phyloP scores from a whole-genome alignment of 2,113 vertebrate genomes.

The Rhodinocichla rosea region DNA sequence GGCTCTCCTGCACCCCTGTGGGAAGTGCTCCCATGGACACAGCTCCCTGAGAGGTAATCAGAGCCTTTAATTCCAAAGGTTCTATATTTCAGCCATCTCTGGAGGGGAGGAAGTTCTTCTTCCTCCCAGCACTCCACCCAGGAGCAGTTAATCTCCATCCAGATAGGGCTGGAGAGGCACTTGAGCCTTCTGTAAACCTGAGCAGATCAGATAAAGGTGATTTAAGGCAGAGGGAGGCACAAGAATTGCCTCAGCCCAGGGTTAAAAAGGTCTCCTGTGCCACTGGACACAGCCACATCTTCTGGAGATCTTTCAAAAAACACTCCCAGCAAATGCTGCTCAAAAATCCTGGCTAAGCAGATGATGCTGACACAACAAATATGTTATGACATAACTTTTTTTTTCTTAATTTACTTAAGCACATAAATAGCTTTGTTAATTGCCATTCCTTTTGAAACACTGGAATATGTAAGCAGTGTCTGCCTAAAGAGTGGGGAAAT shows the following conservation, averaged over 20 bases:
- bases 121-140: background rate
- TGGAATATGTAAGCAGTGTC: background rate
- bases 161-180: background rate
- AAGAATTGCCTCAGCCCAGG: background rate
- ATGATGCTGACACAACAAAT: constrained; percentile 21
- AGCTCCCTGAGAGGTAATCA: background rate
- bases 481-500: background rate
- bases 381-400: background rate
- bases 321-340: background rate
- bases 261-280: background rate
- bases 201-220: constrained; percentile 30
- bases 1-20: background rate
- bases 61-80: background rate
- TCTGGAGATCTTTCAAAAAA: constrained; percentile 46
- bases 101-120: background rate
- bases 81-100: background rate
- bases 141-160: background rate
- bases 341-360: background rate
- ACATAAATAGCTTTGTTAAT: constrained; percentile 19
- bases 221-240: background rate
- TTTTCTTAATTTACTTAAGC: background rate
- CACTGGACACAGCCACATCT: background rate
- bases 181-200: background rate
- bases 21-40: background rate
- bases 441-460: background rate